Conservation (phyloP, 2,888 invertebrate genomes). For the Kryphioiulus occultus region DNA sequence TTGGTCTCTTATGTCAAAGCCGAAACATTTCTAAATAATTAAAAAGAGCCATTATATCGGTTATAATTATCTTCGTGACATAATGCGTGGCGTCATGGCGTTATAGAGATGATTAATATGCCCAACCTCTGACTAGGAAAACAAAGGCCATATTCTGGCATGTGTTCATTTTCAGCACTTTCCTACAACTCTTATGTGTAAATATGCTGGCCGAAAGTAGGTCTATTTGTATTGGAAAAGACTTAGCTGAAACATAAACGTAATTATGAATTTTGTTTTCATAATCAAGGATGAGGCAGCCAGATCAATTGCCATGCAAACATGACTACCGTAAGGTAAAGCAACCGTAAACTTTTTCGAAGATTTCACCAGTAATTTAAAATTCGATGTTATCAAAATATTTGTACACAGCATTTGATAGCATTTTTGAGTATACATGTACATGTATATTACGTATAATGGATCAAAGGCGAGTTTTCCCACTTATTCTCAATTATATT, state of each 20-base stretch:
- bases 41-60: not conserved
- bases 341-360: not conserved
- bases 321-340: not conserved
- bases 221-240: not conserved
- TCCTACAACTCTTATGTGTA: not conserved
- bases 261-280: not conserved
- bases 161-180: not conserved
- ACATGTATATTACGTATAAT: too few relatives aligned
- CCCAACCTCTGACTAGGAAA: not conserved
- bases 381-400: not conserved
- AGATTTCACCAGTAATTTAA: too few relatives aligned
- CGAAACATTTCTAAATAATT: constrained; percentile 32
- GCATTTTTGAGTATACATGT: too few relatives aligned
- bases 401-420: not conserved
- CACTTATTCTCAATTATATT: too few relatives aligned
- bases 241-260: not conserved
- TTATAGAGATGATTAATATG: not conserved
- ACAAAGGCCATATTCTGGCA: not conserved
- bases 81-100: not conserved
- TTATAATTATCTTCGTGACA: not conserved
- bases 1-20: not conserved
- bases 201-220: not conserved
- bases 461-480: too few relatives aligned
- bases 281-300: not conserved
- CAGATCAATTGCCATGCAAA: not conserved